phyloP scores from a whole-genome alignment of 2,888 invertebrate species.

The Deroplatys truncata region DNA sequence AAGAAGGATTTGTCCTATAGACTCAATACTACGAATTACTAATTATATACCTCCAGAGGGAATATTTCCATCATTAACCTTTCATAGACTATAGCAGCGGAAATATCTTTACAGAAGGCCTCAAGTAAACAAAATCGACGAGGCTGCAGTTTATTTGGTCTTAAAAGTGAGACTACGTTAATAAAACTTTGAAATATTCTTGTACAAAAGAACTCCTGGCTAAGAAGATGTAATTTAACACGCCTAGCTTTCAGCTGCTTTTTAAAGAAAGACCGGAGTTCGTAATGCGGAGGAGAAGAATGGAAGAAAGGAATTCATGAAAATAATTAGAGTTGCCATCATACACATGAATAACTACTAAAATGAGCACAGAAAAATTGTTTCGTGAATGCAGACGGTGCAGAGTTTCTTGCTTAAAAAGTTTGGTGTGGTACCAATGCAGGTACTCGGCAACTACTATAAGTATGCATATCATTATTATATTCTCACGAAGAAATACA shows the following conservation, averaged over 20 bases:
- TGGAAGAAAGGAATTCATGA: not conserved
- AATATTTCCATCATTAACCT: not conserved
- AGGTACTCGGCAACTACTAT: too few species aligned
- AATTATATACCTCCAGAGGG: not conserved
- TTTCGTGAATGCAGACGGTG: not conserved
- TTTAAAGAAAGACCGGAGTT: not conserved
- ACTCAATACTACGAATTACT: not conserved
- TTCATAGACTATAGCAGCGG: not conserved
- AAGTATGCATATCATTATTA: too few species aligned
- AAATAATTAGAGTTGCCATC: not conserved
- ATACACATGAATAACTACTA: not conserved
- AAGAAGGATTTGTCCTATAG: not conserved
- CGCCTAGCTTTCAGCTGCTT: not conserved
- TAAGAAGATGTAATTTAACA: not conserved
- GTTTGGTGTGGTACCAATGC: too few species aligned
- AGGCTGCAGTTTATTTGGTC: not conserved
- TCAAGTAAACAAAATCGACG: not conserved
- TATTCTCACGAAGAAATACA: too few species aligned
- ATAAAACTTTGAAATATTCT: not conserved
- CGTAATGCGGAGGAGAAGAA: not conserved
- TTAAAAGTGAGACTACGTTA: not conserved
- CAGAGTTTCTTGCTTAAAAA: too few species aligned
- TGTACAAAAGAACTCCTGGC: not conserved
- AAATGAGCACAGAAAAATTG: not conserved
- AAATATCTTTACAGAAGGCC: not conserved